Evolutionary conservation across 1,140 invertebrate species (phyloP).

Genomic region (Hylaeus volcanicus): DNA sequence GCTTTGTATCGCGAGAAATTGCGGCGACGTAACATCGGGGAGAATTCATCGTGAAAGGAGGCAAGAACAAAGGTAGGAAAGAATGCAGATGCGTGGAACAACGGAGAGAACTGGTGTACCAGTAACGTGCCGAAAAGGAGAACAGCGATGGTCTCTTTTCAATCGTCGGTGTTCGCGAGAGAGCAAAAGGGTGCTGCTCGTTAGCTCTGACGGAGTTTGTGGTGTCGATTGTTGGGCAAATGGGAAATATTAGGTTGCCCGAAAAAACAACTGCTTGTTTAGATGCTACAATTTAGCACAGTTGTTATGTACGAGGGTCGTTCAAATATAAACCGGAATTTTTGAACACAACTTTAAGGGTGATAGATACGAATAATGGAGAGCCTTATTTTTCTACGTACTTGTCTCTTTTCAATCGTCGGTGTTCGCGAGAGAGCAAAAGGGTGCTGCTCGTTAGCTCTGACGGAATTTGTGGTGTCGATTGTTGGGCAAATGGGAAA

Average conservation of each 20-base stretch:
- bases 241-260: neutral
- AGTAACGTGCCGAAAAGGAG: neutral
- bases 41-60: constrained; percentile 1
- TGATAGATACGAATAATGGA: no score
- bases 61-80: neutral
- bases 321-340: no score
- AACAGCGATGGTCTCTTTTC: neutral
- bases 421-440: neutral
- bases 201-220: neutral
- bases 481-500: neutral
- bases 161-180: neutral
- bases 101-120: neutral
- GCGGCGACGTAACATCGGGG: neutral
- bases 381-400: neutral
- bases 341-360: no score
- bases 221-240: neutral
- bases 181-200: neutral
- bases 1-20: constrained; percentile 34
- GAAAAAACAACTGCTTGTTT: no score
- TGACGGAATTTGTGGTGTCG: neutral
- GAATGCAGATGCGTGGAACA: neutral
- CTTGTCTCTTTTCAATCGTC: neutral
- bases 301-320: no score
- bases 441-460: neutral
- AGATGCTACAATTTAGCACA: no score